Evolutionary conservation across 2,797 vertebrate genomes (phyloP).

Genomic region (Pelodytes ibericus): DNA sequence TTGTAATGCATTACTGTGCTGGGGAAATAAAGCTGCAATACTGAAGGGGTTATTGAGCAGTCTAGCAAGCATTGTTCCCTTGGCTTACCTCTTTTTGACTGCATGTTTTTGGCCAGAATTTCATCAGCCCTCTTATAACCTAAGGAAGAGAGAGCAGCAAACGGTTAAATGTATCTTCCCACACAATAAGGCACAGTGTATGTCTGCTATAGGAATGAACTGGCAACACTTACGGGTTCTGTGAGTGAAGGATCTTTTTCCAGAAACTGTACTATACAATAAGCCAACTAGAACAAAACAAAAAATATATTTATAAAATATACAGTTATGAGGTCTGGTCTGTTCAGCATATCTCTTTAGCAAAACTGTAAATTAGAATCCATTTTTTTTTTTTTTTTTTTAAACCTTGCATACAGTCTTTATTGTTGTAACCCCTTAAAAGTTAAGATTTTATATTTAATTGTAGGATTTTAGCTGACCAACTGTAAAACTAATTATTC

Average conservation of each 20-base stretch:
- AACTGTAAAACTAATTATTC: too few species aligned
- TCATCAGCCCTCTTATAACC: conserved; percentile 98
- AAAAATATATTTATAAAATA: background rate
- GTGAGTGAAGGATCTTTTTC: conserved; percentile 99
- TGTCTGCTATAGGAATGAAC: conserved; percentile 14
- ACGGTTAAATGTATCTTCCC: conserved; percentile 38
- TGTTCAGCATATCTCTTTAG: too few species aligned
- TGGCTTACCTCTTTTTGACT: conserved; percentile 95
- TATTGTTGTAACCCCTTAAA: too few species aligned
- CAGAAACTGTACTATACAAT: conserved; percentile 99
- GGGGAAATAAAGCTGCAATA: too few species aligned
- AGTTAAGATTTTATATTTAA: too few species aligned
- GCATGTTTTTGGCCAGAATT: conserved; percentile 99
- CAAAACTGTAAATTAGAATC: too few species aligned
- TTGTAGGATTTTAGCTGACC: too few species aligned
- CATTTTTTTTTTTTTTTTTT: too few species aligned
- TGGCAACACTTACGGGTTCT: conserved; percentile 86
- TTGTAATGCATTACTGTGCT: too few species aligned
- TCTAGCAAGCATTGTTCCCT: background rate
- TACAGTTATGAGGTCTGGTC: background rate
- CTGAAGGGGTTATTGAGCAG: too few species aligned
- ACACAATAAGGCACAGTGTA: conserved; percentile 7
- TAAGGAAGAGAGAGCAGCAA: conserved; percentile 63
- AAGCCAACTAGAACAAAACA: conserved; percentile 86
- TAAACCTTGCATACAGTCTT: too few species aligned